Evolutionary conservation across 2,113 vertebrate genomes (phyloP), one percentile per base, ranked within the genome.

Genomic region (Oceanodroma tethys): DNA sequence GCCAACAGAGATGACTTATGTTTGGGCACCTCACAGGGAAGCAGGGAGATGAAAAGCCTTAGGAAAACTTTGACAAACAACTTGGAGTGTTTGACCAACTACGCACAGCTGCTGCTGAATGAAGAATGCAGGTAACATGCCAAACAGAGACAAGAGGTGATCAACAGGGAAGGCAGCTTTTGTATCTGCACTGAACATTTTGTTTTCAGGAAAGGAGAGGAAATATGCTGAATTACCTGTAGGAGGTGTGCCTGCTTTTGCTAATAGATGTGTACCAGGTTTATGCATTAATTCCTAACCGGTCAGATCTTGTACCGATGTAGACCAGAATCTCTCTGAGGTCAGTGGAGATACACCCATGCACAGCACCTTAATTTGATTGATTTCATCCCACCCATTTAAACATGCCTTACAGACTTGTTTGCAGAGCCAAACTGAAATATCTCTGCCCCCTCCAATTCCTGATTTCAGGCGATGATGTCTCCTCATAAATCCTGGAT

Each of bases 401-500:
- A 71, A 78, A 83, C 75, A 13, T 27, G 90, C 68, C 79, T 94
- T 94, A 83, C 88, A 91, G 96, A 75, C 82, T 76, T 68, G n/a
- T 81, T 84, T 93, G 89, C 59, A 70, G 26, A 36, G 88, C 86
- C 62, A 34, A 97, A 93, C 52, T 12, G 26, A 97, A 97, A 91
- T 86, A 78, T 23, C 36, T 88, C 90, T 90, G 32, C 59, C 29
- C 45, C 7, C 26, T 95, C 32, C 71, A 34, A 21, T 86, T 85
- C 67, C 71, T 2, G 11, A 14, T 85, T 83, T 47, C 65, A 53
- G 62, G 90, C 1, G 26, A 86, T 95, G 95, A 84, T 83, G 66
- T 95, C 85, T 97, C 87, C 87, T 95, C 87, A 81, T 98, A 98
- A 98, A 97, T 98, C 93, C 87, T 58, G 85, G 53, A 34, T 65